These are phyloP conservation scores for Mesodorylaimus sp. DNA, from an alignment of 2,888 invertebrate genomes.

Conservation along the genomic window DNA sequence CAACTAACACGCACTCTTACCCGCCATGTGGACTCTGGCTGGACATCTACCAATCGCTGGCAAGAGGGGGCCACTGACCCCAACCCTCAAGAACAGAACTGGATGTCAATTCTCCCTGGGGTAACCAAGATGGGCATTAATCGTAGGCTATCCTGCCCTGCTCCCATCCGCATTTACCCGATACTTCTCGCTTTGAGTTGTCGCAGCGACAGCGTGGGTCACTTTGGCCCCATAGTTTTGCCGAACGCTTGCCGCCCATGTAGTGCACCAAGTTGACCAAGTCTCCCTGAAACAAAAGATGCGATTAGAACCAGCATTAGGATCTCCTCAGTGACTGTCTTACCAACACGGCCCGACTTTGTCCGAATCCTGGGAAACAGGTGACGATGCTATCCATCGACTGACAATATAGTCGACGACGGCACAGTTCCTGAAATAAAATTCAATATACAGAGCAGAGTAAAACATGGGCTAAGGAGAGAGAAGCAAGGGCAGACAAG, in stretches of 20 bases:
- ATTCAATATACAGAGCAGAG: too few species aligned
- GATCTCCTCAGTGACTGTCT: not conserved
- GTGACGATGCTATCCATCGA: conserved; percentile 70
- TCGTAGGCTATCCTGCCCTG: too few species aligned
- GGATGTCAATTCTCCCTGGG: too few species aligned
- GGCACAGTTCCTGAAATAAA: too few species aligned
- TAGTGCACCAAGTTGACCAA: conserved; percentile 74
- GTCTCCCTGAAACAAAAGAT: conserved; percentile 45
- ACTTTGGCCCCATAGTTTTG: conserved; percentile 69
- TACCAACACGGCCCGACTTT: conserved; percentile 53
- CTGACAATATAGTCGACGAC: conserved; percentile 62
- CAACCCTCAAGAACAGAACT: too few species aligned
- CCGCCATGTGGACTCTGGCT: too few species aligned
- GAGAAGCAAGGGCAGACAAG: too few species aligned
- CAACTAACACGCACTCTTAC: too few species aligned
- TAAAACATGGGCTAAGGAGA: too few species aligned
- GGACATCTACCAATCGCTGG: too few species aligned
- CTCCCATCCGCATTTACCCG: conserved; percentile 37
- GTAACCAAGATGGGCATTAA: too few species aligned
- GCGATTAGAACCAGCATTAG: conserved; percentile 1
- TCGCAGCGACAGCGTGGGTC: conserved; percentile 78
- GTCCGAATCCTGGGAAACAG: conserved; percentile 76
- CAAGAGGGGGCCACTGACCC: too few species aligned
- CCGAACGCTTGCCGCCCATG: conserved; percentile 86
- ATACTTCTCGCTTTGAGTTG: conserved; percentile 75